Conservation (phyloP, 53 echinoderm and acorn worm genomes). For the Paelopatides confundens region DNA sequence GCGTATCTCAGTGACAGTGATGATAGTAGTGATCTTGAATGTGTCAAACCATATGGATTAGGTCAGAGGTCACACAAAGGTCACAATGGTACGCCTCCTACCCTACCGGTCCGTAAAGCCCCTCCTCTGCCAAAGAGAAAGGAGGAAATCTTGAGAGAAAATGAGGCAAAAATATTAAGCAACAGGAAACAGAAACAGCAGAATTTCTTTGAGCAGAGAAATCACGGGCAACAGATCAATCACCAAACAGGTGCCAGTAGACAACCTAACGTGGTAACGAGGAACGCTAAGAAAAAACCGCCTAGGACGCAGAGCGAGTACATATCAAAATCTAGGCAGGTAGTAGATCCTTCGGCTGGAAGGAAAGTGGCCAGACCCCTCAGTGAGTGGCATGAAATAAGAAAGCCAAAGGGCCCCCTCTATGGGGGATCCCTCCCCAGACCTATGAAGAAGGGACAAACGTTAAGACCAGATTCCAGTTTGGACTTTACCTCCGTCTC, state of each 20-base stretch:
- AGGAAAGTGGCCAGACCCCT: background rate
- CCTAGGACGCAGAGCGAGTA: background rate
- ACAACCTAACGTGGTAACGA: background rate
- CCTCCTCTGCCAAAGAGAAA: slow-evolving; percentile 15
- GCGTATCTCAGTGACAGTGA: background rate
- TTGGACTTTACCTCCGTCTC: background rate
- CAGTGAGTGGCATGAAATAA: background rate
- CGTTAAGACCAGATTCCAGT: background rate
- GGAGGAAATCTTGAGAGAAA: background rate
- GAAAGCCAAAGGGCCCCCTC: background rate
- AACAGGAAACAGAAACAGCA: background rate
- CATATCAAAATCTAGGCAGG: background rate
- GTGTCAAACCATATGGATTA: background rate
- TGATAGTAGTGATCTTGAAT: background rate
- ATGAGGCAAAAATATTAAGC: background rate
- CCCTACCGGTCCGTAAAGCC: background rate
- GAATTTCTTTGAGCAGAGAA: background rate
- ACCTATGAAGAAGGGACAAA: background rate
- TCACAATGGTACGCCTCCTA: background rate
- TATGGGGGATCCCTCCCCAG: background rate
- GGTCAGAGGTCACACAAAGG: background rate
- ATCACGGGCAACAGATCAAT: background rate
- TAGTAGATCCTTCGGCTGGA: background rate
- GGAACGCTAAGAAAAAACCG: background rate
- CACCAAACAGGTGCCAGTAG: background rate